Base-by-base conservation (phyloP, 2,113 vertebrate species). In the Ptilonorhynchus violaceus region DNA sequence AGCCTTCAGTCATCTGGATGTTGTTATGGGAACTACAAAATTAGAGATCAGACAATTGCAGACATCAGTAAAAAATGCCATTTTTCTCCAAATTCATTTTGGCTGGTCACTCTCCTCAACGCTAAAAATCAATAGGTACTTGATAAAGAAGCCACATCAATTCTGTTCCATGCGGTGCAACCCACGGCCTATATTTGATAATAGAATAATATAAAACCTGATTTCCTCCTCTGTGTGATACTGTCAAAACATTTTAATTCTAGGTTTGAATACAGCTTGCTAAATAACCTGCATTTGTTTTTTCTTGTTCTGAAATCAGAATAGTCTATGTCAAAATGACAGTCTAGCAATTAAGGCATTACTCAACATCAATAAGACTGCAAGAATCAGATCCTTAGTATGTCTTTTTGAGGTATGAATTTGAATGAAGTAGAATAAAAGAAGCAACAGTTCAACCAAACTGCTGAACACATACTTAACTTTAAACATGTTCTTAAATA, bases 11-110 rank as follows among this genome's bases (percentile, higher is more conserved):
- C 91, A 96, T 95, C 60, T 91, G 69, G 88, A 95, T 94, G 97
- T 97, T 97, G 96, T 98, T 98, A 98, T 97, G 96, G 97, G 95
- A 98, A 98, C 97, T 3, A 79, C 66, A 94, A 78, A 96, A 96
- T 93, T 74, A 96, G 59, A 94, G 77, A 50, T 42, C 85, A 89
- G 58, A 75, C 70, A 96, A 96, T 78, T 89, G 97, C 92, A 97
- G 82, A 49, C 73, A 89, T 90, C 49, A 35, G 70, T 73, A 68
- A 93, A 96, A 77, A 81, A 68, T 20, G 74, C 77, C 95, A 30
- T 94, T 97, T 97, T 94, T 60, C 33, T 93, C 79, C 44, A 79
- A 74, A 93, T 28, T 53, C 4, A 58, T 91, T 96, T 95, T 68
- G 14, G 18, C 85, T 85, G 89, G 88, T 96, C 92, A 94, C 74